Conservation (phyloP, 2,888 invertebrate genomes). For the Thecophora atra region DNA sequence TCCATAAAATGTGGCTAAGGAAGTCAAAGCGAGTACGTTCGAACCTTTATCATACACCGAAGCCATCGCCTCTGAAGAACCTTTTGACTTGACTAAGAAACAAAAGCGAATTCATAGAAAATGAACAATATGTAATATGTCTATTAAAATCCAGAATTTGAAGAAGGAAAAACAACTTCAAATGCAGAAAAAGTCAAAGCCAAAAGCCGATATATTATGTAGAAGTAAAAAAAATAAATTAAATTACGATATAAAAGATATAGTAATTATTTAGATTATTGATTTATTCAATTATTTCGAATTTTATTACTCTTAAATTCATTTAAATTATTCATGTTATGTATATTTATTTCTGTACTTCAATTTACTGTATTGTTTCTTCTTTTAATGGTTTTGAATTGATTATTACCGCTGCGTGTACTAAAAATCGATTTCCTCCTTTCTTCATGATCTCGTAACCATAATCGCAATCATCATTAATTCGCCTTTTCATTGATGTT, state of each 20-base stretch:
- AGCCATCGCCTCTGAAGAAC: too few relatives aligned
- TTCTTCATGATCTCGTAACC: slow-evolving; percentile 4
- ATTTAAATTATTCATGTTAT: too few relatives aligned
- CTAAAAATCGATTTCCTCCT: slow-evolving; percentile 12
- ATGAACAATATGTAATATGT: neutral
- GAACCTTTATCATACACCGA: neutral
- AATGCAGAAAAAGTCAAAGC: neutral
- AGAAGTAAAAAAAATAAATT: neutral
- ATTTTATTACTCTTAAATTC: too few relatives aligned
- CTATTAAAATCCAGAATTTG: neutral
- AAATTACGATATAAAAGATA: too few relatives aligned
- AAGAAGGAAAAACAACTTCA: neutral
- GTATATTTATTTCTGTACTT: neutral
- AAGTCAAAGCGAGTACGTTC: slow-evolving; percentile 51
- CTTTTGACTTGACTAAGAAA: neutral
- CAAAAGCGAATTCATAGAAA: neutral
- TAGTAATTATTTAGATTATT: too few relatives aligned
- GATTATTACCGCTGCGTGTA: neutral
- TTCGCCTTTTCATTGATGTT: too few relatives aligned
- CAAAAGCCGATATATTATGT: neutral
- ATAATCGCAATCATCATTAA: too few relatives aligned
- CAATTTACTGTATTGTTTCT: neutral
- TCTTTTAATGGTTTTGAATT: neutral
- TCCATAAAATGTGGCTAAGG: slow-evolving; percentile 46
- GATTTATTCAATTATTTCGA: too few relatives aligned